phyloP scores from a whole-genome alignment of 2,113 vertebrate genomes.

The Planiliza haematocheilus region DNA sequence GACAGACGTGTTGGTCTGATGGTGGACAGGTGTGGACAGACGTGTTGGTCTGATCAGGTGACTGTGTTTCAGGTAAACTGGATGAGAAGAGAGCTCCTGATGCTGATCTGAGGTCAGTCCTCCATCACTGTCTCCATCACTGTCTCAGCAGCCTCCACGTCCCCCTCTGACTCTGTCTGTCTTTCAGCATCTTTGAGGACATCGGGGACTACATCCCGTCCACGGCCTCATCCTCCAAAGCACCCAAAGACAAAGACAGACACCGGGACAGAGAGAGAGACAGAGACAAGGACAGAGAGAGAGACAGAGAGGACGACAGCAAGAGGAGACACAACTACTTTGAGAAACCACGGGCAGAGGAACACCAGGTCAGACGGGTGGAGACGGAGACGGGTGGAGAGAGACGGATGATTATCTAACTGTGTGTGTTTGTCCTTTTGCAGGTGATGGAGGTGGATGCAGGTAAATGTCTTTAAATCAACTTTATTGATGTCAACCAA shows the following conservation, averaged over 20 bases:
- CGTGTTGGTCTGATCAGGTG: no score
- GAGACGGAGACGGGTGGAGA: background rate
- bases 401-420: background rate
- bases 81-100: slow-evolving; percentile 97
- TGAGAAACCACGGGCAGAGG: slow-evolving; percentile 93
- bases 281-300: slow-evolving; percentile 63
- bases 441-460: slow-evolving; percentile 57
- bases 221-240: slow-evolving; percentile 77
- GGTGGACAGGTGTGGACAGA: no score
- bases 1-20: no score
- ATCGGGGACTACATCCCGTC: slow-evolving; percentile 95
- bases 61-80: slow-evolving; percentile 89
- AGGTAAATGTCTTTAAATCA: slow-evolving; percentile 9
- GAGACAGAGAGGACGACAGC: slow-evolving; percentile 87
- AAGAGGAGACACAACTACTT: slow-evolving; percentile 94
- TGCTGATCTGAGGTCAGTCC: slow-evolving; percentile 92
- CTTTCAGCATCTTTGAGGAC: slow-evolving; percentile 94
- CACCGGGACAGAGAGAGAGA: slow-evolving; percentile 87
- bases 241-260: slow-evolving; percentile 88
- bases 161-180: background rate
- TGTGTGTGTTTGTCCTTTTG: slow-evolving; percentile 12
- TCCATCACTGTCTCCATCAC: no score
- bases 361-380: slow-evolving; percentile 68
- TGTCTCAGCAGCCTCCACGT: no score
- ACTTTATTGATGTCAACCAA: background rate